A percentile compares a stretch with the other conserved stretches of the same genome.
Evolutionary conservation across 2,888 invertebrate species (phyloP).

Genomic region (Meteorus cinctellus): DNA sequence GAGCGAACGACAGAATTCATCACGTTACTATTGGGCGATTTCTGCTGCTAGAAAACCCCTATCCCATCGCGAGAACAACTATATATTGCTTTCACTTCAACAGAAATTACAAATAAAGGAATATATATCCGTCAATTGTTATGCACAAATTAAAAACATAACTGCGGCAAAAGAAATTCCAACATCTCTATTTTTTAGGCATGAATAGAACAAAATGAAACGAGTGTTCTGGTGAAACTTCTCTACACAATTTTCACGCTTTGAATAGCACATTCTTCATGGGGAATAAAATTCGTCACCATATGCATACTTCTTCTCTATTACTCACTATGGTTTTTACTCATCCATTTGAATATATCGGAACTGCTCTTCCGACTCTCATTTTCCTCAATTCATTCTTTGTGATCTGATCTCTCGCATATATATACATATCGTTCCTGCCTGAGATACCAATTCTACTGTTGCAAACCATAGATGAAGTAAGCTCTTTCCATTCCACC

Average conservation of each 20-base stretch:
- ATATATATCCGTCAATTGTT: background rate
- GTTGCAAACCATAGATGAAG: background rate
- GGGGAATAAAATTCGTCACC: slow-evolving; percentile 30
- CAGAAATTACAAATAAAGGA: background rate
- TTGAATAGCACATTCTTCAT: slow-evolving; percentile 38
- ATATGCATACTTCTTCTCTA: background rate
- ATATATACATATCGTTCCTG: background rate
- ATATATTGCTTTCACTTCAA: background rate
- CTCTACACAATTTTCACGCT: slow-evolving; percentile 25
- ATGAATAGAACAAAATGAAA: slow-evolving; percentile 6
- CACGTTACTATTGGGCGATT: slow-evolving; percentile 23
- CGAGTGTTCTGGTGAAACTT: background rate
- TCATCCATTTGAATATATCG: slow-evolving; percentile 37
- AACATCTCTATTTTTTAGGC: background rate
- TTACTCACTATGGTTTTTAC: background rate
- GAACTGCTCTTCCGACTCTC: slow-evolving; percentile 15
- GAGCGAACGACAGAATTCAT: slow-evolving; percentile 16
- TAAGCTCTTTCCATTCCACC: background rate
- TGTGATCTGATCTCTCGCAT: slow-evolving; percentile 8
- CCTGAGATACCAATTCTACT: background rate
- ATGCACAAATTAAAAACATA: slow-evolving; percentile 20
- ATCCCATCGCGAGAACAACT: background rate
- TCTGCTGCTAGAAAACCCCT: slow-evolving; percentile 2
- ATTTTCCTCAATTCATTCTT: slow-evolving; percentile 27
- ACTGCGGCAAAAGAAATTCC: background rate